Evolutionary conservation across 2,113 vertebrate species (phyloP).

Genomic region (Pogonocichla stellata): DNA sequence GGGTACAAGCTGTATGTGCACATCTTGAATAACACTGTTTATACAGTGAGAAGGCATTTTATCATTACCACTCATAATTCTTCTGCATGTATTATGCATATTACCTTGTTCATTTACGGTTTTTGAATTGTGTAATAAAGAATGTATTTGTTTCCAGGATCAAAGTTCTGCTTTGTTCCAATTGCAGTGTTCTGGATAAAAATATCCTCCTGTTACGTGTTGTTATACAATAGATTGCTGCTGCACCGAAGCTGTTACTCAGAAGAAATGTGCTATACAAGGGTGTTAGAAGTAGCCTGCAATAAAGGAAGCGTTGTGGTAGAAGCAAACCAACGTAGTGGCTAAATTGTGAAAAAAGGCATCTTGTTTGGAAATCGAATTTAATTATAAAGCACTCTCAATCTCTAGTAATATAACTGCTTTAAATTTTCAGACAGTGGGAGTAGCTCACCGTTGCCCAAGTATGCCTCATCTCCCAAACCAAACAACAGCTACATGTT

Average conservation of each 20-base stretch:
- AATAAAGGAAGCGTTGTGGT: constrained; percentile 50
- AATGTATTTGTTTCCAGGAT: constrained; percentile 61
- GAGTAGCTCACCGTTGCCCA: constrained; percentile 94
- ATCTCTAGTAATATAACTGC: constrained; percentile 81
- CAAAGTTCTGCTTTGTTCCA: constrained; percentile 43
- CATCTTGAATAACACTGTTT: not conserved
- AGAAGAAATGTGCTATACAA: constrained; percentile 41
- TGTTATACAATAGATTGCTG: constrained; percentile 38
- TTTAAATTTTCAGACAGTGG: constrained; percentile 88
- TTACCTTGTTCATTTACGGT: constrained; percentile 10
- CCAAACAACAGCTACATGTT: constrained; percentile 99
- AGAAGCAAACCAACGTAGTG: constrained; percentile 8
- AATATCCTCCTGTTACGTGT: constrained; percentile 50
- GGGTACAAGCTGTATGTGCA: not conserved
- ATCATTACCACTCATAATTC: constrained; percentile 23
- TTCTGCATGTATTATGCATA: constrained; percentile 25
- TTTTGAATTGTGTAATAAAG: constrained; percentile 31
- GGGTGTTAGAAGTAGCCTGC: constrained; percentile 51
- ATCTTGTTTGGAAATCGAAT: constrained; percentile 73
- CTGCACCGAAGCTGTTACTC: constrained; percentile 51
- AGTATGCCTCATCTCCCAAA: constrained; percentile 96
- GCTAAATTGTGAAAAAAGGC: constrained; percentile 60
- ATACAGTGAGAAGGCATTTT: not conserved
- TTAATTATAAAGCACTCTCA: constrained; percentile 74
- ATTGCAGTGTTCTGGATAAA: constrained; percentile 34